Base-by-base conservation (phyloP, 1,140 invertebrate species). In the Drosophila kanapiae region DNA sequence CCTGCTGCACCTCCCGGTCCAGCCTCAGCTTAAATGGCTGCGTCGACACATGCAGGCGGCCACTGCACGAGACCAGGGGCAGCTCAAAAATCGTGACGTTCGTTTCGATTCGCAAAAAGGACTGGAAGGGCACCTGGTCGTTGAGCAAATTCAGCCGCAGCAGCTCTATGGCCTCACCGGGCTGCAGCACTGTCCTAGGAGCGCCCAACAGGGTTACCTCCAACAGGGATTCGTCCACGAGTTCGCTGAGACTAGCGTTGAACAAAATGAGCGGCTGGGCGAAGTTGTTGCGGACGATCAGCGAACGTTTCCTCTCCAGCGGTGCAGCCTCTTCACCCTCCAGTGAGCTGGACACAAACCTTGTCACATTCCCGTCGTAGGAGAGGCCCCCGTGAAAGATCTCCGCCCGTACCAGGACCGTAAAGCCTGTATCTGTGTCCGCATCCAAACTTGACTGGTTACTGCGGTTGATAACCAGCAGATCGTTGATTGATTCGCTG, bases 131-230 rank as follows among this genome's bases (percentile, higher is more conserved):
- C n/a, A 71, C 80, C 16, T 77, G 69, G 6, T 72, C 61, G 33
- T 86, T 72, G 10, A 90, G 69, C 40, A 91, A 49, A 40, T 71
- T 54, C 10, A 92, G 60, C 10, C 78, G 67, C 4, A 87, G 61
- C 13, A 93, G 49, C 18, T 83, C 77, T 13, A 81, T 57, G 0
- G 87, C 76, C 6, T 92, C 76, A 0, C 88, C 86, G 9, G 91
- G 91, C 58, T 82, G 76, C 23, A 93, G 33, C 13, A 86, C 23
- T n/a, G 78, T 40, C 14, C 76, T 35, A 11, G 79, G 78, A 13
- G 75, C 64, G 2, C 70, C 58, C 92, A 95, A 93, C 74, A 63
- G 51, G 1, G 51, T 56, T 8, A 90, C 27, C 38, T 91, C 75
- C 23, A 90, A 31, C 8, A 82, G 47, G 1, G 75, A 70, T 5